phyloP scores from a whole-genome alignment of 2,888 invertebrate genomes.

The Euzophera pinguis region DNA sequence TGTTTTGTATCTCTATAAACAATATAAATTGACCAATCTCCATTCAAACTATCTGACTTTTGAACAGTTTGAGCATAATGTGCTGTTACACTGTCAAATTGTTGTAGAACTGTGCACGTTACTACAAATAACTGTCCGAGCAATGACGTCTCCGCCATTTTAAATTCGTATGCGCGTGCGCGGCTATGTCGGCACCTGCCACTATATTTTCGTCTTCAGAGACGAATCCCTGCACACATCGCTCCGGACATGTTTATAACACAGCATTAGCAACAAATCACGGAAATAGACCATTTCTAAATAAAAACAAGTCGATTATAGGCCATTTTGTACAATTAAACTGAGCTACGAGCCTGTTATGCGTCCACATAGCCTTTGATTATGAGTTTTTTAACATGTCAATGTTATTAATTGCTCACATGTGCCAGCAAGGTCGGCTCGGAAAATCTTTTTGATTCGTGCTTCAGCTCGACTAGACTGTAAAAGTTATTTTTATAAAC shows the following conservation, averaged over 20 bases:
- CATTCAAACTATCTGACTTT: constrained; percentile 43
- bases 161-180: constrained; percentile 50
- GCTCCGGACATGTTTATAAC: constrained; percentile 63
- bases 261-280: constrained; percentile 70
- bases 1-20: neutral
- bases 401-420: constrained; percentile 49
- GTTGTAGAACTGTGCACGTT: constrained; percentile 45
- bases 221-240: constrained; percentile 58
- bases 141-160: constrained; percentile 55
- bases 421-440: constrained; percentile 49
- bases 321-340: constrained; percentile 66
- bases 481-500: constrained; percentile 29
- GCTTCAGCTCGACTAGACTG: constrained; percentile 28
- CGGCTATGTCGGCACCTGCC: constrained; percentile 41
- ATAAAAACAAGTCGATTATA: constrained; percentile 74
- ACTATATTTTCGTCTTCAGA: constrained; percentile 56
- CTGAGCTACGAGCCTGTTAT: constrained; percentile 61
- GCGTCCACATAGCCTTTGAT: constrained; percentile 55
- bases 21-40: constrained; percentile 25
- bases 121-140: constrained; percentile 55
- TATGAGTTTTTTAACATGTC: constrained; percentile 52
- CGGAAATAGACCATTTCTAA: constrained; percentile 64
- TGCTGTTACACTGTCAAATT: constrained; percentile 49
- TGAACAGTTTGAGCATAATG: constrained; percentile 39
- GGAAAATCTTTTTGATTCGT: constrained; percentile 45